These are phyloP conservation scores for Aphaenogaster ashmeadi DNA, from an alignment of 1,140 invertebrate species.

Conservation along the genomic window DNA sequence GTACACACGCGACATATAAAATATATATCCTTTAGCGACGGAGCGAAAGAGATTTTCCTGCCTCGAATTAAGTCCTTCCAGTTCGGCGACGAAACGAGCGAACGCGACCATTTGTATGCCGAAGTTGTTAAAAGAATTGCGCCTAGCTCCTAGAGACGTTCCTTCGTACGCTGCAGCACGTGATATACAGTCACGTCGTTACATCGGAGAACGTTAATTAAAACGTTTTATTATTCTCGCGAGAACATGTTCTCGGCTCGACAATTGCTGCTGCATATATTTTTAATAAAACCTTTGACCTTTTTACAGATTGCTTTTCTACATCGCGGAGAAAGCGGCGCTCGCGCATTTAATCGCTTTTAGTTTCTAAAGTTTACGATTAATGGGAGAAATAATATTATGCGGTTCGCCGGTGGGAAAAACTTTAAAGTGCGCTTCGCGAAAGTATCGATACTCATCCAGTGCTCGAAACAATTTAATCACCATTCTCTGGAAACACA, in stretches of 20 bases:
- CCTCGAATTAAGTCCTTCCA: slow-evolving; percentile 23
- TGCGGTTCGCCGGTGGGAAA: background rate
- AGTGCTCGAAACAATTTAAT: background rate
- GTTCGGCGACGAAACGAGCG: background rate
- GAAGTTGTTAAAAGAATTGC: slow-evolving; percentile 18
- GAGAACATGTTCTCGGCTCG: background rate
- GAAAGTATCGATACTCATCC: background rate
- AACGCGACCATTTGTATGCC: slow-evolving; percentile 1
- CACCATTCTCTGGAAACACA: background rate
- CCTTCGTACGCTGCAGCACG: background rate
- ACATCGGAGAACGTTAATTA: slow-evolving; percentile 47
- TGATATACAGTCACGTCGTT: background rate
- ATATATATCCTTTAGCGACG: slow-evolving; percentile 14
- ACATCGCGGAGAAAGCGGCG: background rate
- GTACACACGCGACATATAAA: slow-evolving; percentile 36
- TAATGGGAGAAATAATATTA: slow-evolving; percentile 19
- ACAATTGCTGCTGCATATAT: slow-evolving; percentile 31
- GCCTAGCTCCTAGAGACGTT: background rate
- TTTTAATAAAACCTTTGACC: slow-evolving; percentile 50
- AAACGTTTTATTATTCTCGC: slow-evolving; percentile 36
- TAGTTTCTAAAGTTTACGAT: slow-evolving; percentile 36
- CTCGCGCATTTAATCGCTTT: slow-evolving; percentile 15
- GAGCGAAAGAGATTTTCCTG: slow-evolving; percentile 14
- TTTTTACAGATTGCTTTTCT: slow-evolving; percentile 28
- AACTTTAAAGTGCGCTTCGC: background rate